These are phyloP conservation scores for Perizoma flavofasciatum DNA, from an alignment of 2,888 invertebrate genomes.

Conservation along the genomic window DNA sequence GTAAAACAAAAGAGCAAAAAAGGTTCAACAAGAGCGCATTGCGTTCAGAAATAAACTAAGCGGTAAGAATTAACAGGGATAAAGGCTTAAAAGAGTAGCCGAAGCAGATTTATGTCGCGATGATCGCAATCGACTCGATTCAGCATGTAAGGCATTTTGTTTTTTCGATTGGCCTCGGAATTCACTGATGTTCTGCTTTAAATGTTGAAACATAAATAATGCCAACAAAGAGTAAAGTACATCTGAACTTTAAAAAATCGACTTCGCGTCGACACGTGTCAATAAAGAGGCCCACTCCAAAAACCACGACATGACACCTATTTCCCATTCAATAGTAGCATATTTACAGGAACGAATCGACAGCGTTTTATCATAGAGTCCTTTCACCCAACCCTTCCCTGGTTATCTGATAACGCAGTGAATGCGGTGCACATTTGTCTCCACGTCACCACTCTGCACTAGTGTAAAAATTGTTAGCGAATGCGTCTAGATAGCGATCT, in stretches of 20 bases:
- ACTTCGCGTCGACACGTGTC: slow-evolving; percentile 28
- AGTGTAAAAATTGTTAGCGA: slow-evolving; percentile 82
- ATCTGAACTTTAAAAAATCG: slow-evolving; percentile 20
- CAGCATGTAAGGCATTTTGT: slow-evolving; percentile 71
- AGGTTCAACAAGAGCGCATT: slow-evolving; percentile 77
- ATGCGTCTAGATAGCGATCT: slow-evolving; percentile 79
- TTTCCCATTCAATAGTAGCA: slow-evolving; percentile 74
- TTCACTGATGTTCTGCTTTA: slow-evolving; percentile 56
- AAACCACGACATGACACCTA: slow-evolving; percentile 65
- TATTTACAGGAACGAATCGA: slow-evolving; percentile 77
- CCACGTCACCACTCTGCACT: slow-evolving; percentile 72
- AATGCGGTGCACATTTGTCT: slow-evolving; percentile 80
- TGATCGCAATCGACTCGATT: slow-evolving; percentile 79
- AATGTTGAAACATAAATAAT: slow-evolving; percentile 41
- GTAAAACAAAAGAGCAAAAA: slow-evolving; percentile 79
- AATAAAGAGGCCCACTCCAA: slow-evolving; percentile 52
- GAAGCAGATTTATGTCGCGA: slow-evolving; percentile 82
- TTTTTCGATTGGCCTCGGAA: slow-evolving; percentile 62
- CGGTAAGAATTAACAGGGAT: slow-evolving; percentile 83
- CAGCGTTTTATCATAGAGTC: slow-evolving; percentile 72
- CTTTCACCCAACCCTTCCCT: slow-evolving; percentile 76
- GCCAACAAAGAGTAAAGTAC: slow-evolving; percentile 13
- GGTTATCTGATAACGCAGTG: slow-evolving; percentile 78
- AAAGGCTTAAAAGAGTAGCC: slow-evolving; percentile 83
- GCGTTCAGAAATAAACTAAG: slow-evolving; percentile 81